These are phyloP conservation scores for Thereva nobilitata DNA, from an alignment of 2,888 invertebrate species.

Conservation along the genomic window DNA sequence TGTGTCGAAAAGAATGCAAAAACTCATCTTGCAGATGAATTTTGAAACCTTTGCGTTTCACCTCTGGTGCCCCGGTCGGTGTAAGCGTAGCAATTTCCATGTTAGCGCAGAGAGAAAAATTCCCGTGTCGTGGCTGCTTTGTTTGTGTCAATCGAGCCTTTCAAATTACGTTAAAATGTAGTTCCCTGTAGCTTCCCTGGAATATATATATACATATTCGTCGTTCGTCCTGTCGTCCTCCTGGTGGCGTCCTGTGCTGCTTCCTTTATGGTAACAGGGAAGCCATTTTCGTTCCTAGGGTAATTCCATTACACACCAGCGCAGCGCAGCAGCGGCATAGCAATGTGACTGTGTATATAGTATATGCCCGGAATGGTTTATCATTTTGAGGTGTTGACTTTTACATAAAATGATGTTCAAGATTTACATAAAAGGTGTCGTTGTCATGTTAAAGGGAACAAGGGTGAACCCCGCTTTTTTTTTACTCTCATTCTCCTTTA, in stretches of 20 bases:
- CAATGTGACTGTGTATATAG: not conserved
- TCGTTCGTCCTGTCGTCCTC: no score
- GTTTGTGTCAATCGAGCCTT: slow-evolving; percentile 30
- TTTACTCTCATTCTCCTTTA: not conserved
- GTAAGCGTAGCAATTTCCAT: slow-evolving; percentile 13
- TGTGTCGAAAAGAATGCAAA: no score
- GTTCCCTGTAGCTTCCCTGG: slow-evolving; percentile 16
- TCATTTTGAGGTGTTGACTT: slow-evolving; percentile 29
- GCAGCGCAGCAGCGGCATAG: no score
- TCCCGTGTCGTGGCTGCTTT: slow-evolving; percentile 7
- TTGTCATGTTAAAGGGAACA: not conserved
- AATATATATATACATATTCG: no score
- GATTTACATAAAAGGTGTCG: slow-evolving; percentile 26
- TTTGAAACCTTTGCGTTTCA: no score
- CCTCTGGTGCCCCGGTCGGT: no score
- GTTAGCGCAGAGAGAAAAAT: not conserved
- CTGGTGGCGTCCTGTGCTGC: no score
- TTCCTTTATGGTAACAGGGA: not conserved
- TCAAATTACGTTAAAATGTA: slow-evolving; percentile 28
- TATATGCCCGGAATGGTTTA: slow-evolving; percentile 18
- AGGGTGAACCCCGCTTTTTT: not conserved
- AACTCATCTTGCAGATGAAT: no score
- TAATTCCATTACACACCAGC: slow-evolving; percentile 23
- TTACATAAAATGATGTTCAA: slow-evolving; percentile 30
- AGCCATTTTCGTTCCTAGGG: slow-evolving; percentile 8